A percentile compares a stretch with the other conserved stretches of the same genome.
Conservation (phyloP, 2,888 invertebrate species). For the Drosophila meridiana region DNA sequence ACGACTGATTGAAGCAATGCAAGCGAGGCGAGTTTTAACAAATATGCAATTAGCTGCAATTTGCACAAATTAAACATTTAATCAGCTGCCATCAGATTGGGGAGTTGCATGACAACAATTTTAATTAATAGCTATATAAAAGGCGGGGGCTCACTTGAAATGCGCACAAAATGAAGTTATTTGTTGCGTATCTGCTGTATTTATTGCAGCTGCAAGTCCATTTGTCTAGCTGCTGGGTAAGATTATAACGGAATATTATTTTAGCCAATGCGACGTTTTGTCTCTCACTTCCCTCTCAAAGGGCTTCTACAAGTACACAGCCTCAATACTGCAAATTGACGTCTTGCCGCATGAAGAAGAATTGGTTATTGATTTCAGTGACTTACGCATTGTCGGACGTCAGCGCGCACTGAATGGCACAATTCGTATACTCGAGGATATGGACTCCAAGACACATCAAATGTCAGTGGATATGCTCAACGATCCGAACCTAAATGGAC, state of each 20-base stretch:
- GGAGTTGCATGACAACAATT: not conserved
- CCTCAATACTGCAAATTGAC: constrained; percentile 13
- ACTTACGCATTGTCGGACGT: constrained; percentile 26
- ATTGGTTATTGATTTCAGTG: constrained; percentile 30
- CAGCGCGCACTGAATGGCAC: constrained; percentile 34
- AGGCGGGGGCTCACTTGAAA: not conserved
- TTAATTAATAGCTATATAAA: constrained; percentile 16
- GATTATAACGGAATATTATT: not conserved
- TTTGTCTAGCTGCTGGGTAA: not conserved
- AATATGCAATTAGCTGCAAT: constrained; percentile 31
- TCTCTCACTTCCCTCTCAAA: not conserved
- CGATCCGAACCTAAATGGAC: constrained; percentile 29
- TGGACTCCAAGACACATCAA: constrained; percentile 18
- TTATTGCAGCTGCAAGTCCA: not conserved
- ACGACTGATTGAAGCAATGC: constrained; percentile 24
- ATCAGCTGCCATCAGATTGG: constrained; percentile 22
- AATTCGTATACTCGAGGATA: constrained; percentile 24
- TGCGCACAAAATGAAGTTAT: constrained; percentile 5
- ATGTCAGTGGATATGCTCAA: constrained; percentile 30
- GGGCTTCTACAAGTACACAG: constrained; percentile 19
- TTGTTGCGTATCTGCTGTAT: not conserved
- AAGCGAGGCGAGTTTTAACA: constrained; percentile 4
- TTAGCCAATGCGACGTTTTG: not conserved
- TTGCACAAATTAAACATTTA: constrained; percentile 40
- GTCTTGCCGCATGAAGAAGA: constrained; percentile 11